Base-by-base conservation (phyloP, 2,797 vertebrate genomes). In the Eremophila alpestris region DNA sequence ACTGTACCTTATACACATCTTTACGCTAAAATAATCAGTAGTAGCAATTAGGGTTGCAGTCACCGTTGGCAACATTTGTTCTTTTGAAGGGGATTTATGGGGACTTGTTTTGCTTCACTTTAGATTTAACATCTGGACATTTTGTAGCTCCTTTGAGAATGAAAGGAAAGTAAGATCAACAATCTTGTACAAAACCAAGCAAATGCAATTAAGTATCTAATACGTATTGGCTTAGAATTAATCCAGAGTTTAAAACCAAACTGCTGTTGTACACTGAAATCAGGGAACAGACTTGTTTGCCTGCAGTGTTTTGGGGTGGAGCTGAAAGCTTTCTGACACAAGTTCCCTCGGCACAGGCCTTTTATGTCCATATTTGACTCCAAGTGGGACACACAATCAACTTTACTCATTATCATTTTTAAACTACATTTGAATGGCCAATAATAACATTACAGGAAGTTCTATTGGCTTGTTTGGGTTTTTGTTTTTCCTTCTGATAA, bases 61-160 rank as follows among this genome's bases (percentile, higher is more conserved):
- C 67, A 91, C 59, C 59, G 43, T 4, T 76, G 84, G 78, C 84
- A 93, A 92, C 82, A 48, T 91, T 89, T 91, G 40, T 76, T 84
- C 84, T 87, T 90, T 55, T n/a, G 67, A 92, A 82, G 55, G n/a
- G 40, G 32, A 76, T 89, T 87, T 87, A 60, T 38, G 26, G 23
- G 23, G 23, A 17, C 9, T 90, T 71, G 38, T 82, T 94, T 87
- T 43, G 55, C n/a, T 77, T 76, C n/a, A 55, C 26, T 74, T 89
- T 10, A 67, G 40, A 38, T 77, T 89, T 74, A 74, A 76, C 80
- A 87, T 41, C 56, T 70, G 75, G 59, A 60, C 24, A 38, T 85
- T 87, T 78, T 56, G 32, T 71, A 63, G 70, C 21, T 76, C 30
- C 46, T 90, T 93, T 58, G 30, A 76, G 43, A 92, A 84, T 43